Evolutionary conservation across 2,888 invertebrate genomes (phyloP), one percentile per base, ranked within the genome.

Genomic region (Amphipoea oculea): DNA sequence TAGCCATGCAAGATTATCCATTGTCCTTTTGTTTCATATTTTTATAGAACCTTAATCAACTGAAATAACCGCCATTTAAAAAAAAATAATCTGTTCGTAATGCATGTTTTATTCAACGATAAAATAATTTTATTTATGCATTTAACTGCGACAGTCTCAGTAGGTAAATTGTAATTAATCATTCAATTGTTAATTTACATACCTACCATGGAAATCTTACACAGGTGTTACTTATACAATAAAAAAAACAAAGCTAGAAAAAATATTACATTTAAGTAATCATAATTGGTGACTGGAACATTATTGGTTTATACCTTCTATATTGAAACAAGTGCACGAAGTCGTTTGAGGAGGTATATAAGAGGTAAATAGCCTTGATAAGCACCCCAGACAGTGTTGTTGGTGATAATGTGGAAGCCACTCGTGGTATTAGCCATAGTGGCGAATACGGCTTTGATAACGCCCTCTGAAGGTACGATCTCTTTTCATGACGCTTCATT

Each of bases 281-380:
- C 42, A 74, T 84, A 17, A 12, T 20, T 51, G 29, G 40, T 76
- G 45, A 66, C 75, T 82, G 29, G 17, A 62, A 73, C 73, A 29
- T 75, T 82, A 65, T 79, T 85, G 81, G 51, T 77, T 85, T 81
- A 72, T 66, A 85, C 69, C 51, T 73, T 76, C 51, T 23, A 82
- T 92, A 82, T 93, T 92, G 83, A 86, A 87, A 91, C 93, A 93
- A 93, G 90, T 94, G 93, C 90, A 90, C 85, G 85, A 88, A 77
- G 76, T 88, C 81, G 77, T 83, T 70, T 81, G 76, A 29, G 67
- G 12, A 81, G 78, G 82, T 94, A 94, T 94, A 94, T 88, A 94
- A 93, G 90, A 81, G 86, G 82, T 86, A 87, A 89, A 80, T 80
- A 83, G 78, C 81, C 67, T 89, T 85, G 89, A 86, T 90, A 88